A percentile compares a stretch with the other conserved stretches of the same genome.
Evolutionary conservation across 2,113 vertebrate genomes (phyloP).

Genomic region (Sterna hirundo): DNA sequence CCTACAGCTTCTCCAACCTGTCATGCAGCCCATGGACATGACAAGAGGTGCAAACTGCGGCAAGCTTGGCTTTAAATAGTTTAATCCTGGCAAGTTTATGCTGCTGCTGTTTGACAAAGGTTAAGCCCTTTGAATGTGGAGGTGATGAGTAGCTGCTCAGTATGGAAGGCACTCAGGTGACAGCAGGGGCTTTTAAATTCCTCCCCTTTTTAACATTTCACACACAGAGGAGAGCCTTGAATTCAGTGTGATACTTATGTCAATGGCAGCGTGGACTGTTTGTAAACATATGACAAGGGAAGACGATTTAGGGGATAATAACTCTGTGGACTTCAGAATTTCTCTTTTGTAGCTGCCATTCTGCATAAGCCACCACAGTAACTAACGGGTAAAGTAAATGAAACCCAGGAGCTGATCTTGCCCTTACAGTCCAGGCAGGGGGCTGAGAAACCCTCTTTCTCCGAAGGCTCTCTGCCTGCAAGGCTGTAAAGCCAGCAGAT

Average conservation of each 20-base stretch:
- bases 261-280: neutral
- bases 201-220: neutral
- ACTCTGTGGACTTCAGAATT: neutral
- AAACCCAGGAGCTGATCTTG: neutral
- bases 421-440: neutral
- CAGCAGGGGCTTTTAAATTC: conserved; percentile 46
- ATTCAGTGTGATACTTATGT: neutral
- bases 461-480: neutral
- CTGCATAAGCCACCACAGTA: neutral
- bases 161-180: conserved; percentile 6
- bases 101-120: neutral
- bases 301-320: neutral
- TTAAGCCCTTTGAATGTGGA: neutral
- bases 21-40: neutral
- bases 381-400: neutral
- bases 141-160: neutral
- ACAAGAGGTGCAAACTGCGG: neutral
- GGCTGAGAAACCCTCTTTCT: neutral
- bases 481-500: neutral
- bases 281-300: neutral
- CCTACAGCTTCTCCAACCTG: neutral
- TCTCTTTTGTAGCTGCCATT: neutral
- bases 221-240: neutral
- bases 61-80: neutral
- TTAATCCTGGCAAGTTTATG: neutral